phyloP scores from a whole-genome alignment of 2,888 invertebrate genomes.

The Tachina lurida region DNA sequence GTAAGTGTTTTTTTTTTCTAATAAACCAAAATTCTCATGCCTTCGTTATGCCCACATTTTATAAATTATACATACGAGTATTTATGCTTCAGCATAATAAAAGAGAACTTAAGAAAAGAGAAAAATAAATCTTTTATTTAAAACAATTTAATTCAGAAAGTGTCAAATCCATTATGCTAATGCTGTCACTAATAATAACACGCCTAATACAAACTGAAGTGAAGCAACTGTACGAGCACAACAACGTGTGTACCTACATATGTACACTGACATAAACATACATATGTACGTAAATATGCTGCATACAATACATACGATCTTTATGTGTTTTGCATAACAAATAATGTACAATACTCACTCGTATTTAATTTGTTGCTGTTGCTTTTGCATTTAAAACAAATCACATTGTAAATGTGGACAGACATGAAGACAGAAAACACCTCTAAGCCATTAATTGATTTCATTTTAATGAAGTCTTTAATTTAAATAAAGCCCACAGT shows the following conservation, averaged over 20 bases:
- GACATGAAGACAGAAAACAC: conserved; percentile 22
- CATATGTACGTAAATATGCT: conserved; percentile 16
- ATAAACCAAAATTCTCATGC: conserved; percentile 59
- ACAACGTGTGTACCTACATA: background rate
- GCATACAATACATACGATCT: conserved; percentile 1
- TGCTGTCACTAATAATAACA: conserved; percentile 71
- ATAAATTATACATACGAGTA: conserved; percentile 13
- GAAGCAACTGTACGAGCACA: conserved; percentile 4
- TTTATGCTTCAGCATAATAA: conserved; percentile 10
- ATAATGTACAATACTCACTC: conserved; percentile 21
- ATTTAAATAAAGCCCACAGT: background rate
- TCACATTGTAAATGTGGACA: conserved; percentile 12
- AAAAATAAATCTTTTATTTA: conserved; percentile 53
- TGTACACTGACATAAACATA: conserved; percentile 26
- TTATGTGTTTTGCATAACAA: conserved; percentile 69
- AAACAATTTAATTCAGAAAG: conserved; percentile 68
- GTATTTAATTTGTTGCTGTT: conserved; percentile 34
- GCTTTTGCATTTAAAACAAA: conserved; percentile 27
- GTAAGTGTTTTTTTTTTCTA: conserved; percentile 17
- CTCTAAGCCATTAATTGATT: conserved; percentile 56
- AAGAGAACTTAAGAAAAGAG: conserved; percentile 25
- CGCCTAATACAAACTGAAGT: conserved; percentile 62
- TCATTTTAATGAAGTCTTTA: conserved; percentile 49
- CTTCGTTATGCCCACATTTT: conserved; percentile 51
- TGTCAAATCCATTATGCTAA: conserved; percentile 72